Evolutionary conservation across 2,888 invertebrate genomes (phyloP), one percentile per base, ranked within the genome.

Genomic region (Xanthia icteritia): DNA sequence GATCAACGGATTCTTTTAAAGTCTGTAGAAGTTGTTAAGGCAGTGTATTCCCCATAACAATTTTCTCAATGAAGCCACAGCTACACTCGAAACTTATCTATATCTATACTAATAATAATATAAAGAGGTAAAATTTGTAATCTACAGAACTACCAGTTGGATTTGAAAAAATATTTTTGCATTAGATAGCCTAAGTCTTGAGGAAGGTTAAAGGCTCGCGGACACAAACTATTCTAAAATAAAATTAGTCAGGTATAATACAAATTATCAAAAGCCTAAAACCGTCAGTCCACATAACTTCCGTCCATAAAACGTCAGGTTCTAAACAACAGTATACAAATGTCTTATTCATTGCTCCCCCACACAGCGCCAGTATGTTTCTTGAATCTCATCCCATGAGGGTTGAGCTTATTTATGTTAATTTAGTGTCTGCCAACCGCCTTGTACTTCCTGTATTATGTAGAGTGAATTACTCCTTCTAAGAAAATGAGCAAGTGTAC

Each of bases 321-420:
- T 67, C 54, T 61, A 66, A 71, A 74, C 72, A 85, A 65, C 66
- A 68, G 69, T 66, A 70, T 60, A 82, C 82, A 79, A 73, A 79
- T 70, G 76, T 74, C 68, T 85, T 77, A 86, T 79, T 77, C 79
- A 87, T 74, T 76, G 77, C 72, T 63, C 67, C 66, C 66, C 58
- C 13, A 79, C 76, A 61, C 67, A 76, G 56, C 63, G 56, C 73
- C 73, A 51, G 77, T 84, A 65, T 72, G 75, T 85, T 84, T 69
- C 72, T 42, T 66, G 77, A 73, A 79, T 87, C 74, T 85, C 77
- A 67, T 85, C 82, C 77, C 76, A 60, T 31, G 79, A 31, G 77
- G 74, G 63, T 79, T 45, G 31, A 82, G 87, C 77, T 87, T 86
- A 87, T 86, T 86, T 87, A 86, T 86, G 85, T 87, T 87, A 86